A percentile compares a stretch with the other conserved stretches of the same genome.
Evolutionary conservation across 2,797 vertebrate species (phyloP).

Genomic region (Gallirallus australis): DNA sequence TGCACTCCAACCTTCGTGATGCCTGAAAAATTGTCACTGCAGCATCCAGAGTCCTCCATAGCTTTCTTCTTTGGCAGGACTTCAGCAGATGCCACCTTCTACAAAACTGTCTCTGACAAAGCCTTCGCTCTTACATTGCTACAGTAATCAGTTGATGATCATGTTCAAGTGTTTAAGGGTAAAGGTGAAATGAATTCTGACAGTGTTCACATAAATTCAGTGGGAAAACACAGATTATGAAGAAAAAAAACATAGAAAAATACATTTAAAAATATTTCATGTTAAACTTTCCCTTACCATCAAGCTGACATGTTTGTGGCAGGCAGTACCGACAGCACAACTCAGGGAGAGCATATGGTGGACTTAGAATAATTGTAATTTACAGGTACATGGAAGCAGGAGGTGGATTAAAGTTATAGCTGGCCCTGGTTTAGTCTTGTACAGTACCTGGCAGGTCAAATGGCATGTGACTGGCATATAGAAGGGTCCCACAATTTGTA

Average conservation of each 20-base stretch:
- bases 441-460: neutral
- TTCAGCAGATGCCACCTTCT: neutral
- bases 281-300: neutral
- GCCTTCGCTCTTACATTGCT: neutral
- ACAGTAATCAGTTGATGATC: neutral
- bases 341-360: neutral
- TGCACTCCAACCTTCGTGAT: neutral
- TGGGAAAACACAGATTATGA: neutral
- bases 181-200: slow-evolving; percentile 8
- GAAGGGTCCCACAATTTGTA: neutral
- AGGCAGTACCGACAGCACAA: neutral
- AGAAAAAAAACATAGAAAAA: neutral
- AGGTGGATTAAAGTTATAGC: neutral
- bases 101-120: neutral
- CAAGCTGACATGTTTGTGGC: neutral
- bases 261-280: neutral
- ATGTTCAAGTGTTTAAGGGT: neutral
- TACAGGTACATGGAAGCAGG: neutral
- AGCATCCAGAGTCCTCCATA: neutral
- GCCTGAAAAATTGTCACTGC: neutral
- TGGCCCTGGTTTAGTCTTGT: neutral
- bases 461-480: neutral
- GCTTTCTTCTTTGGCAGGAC: neutral
- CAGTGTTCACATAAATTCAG: neutral
- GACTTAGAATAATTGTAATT: neutral